These are phyloP conservation scores for Eleginops maclovinus DNA, from an alignment of 2,113 vertebrate genomes.

Conservation along the genomic window DNA sequence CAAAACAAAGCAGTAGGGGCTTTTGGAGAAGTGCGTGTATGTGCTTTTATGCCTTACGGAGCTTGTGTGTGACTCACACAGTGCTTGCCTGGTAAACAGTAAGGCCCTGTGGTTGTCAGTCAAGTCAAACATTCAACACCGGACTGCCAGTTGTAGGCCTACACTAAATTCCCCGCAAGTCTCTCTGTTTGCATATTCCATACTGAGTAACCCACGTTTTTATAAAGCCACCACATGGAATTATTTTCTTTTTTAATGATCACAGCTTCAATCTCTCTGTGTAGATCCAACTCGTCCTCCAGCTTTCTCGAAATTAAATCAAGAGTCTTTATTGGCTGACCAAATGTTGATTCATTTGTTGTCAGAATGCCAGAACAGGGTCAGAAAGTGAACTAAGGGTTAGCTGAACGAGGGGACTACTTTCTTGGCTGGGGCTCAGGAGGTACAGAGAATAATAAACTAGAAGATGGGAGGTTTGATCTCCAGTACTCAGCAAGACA, in stretches of 20 bases:
- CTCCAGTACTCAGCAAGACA: too few relatives aligned
- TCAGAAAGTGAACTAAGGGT: too few relatives aligned
- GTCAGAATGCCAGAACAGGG: too few relatives aligned
- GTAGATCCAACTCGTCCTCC: too few relatives aligned
- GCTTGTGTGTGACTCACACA: conserved; percentile 25
- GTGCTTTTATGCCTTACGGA: background rate
- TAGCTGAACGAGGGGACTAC: too few relatives aligned
- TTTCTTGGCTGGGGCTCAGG: too few relatives aligned
- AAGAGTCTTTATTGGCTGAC: too few relatives aligned
- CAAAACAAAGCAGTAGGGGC: conserved; percentile 35
- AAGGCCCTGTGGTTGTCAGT: conserved; percentile 14
- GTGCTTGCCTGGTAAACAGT: conserved; percentile 40
- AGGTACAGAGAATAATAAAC: too few relatives aligned
- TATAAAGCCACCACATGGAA: background rate
- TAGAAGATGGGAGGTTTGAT: too few relatives aligned
- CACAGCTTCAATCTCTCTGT: background rate
- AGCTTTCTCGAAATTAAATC: too few relatives aligned
- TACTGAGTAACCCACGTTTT: too few relatives aligned
- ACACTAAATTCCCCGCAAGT: background rate
- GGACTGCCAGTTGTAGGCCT: background rate
- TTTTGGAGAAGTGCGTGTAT: conserved; percentile 26
- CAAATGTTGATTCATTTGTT: too few relatives aligned
- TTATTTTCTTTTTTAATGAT: background rate
- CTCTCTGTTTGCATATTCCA: background rate
- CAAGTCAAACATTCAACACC: conserved; percentile 16